phyloP scores from a whole-genome alignment of 2,888 invertebrate genomes.

The Diloba caeruleocephala region DNA sequence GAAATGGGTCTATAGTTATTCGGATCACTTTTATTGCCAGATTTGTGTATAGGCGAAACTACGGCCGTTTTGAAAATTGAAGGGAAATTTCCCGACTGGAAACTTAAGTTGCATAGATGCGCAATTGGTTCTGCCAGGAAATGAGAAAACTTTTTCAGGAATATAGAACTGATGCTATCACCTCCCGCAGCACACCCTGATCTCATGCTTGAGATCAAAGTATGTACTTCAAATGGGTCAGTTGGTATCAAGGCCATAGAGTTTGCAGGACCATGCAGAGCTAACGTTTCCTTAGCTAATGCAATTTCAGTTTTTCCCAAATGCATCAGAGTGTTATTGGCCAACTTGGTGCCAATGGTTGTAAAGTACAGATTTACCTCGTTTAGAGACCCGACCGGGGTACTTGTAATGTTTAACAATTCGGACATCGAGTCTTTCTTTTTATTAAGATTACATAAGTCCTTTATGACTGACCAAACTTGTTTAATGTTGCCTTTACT shows the following conservation, averaged over 20 bases:
- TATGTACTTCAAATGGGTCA: neutral
- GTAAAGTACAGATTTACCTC: neutral
- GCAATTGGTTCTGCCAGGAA: neutral
- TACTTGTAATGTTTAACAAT: neutral
- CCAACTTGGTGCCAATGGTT: neutral
- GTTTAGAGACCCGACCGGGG: neutral
- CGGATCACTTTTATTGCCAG: neutral
- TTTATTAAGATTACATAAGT: neutral
- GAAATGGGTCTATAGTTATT: neutral
- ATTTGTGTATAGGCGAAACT: neutral
- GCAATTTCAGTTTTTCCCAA: neutral
- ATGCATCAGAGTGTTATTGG: neutral
- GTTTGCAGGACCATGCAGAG: neutral
- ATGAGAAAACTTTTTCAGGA: neutral
- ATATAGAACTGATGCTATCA: neutral
- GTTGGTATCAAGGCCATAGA: neutral
- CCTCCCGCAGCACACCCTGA: neutral
- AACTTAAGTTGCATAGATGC: neutral
- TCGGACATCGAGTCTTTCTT: neutral
- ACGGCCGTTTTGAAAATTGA: neutral
- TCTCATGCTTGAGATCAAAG: neutral
- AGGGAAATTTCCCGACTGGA: no score
- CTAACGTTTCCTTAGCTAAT: neutral
- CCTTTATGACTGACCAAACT: neutral
- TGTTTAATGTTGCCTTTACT: neutral